These are phyloP conservation scores for Azorinus chamasolen DNA, from an alignment of 2,888 invertebrate genomes.

Conservation along the genomic window DNA sequence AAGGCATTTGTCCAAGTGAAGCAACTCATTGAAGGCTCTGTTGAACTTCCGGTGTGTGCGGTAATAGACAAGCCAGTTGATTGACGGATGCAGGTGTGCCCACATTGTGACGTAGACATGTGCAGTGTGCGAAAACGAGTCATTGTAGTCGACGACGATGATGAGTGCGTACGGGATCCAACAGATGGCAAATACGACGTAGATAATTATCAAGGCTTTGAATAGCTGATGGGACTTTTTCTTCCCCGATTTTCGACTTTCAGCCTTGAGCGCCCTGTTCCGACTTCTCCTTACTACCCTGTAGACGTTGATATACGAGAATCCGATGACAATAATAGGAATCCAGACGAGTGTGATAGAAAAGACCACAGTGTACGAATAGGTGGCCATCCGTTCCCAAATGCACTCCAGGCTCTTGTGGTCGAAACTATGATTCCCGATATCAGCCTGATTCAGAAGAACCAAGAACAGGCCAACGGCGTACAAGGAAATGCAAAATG, in stretches of 20 bases:
- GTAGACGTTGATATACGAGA: constrained; percentile 69
- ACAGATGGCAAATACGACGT: constrained; percentile 73
- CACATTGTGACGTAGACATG: constrained; percentile 71
- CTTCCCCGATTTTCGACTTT: no score
- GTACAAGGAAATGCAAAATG: constrained; percentile 68
- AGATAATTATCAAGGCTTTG: constrained; percentile 75
- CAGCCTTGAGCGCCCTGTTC: no score
- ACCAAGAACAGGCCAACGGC: constrained; percentile 67
- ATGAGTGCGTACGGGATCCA: constrained; percentile 79
- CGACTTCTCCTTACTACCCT: no score
- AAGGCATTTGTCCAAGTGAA: constrained; percentile 10
- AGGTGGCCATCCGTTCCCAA: constrained; percentile 75
- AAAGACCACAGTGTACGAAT: constrained; percentile 74
- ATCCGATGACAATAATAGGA: constrained; percentile 64
- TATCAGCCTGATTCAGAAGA: constrained; percentile 68
- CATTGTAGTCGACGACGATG: constrained; percentile 68
- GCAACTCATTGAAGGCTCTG: constrained; percentile 22
- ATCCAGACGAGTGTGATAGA: constrained; percentile 73
- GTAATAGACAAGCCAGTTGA: constrained; percentile 74
- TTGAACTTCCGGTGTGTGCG: constrained; percentile 67
- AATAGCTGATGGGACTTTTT: constrained; percentile 29
- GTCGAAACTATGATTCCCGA: constrained; percentile 74
- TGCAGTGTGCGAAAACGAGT: constrained; percentile 67
- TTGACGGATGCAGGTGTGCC: constrained; percentile 73
- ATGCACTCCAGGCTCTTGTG: constrained; percentile 75